Base-by-base conservation (phyloP, 2,113 vertebrate genomes). In the Rana temporaria region DNA sequence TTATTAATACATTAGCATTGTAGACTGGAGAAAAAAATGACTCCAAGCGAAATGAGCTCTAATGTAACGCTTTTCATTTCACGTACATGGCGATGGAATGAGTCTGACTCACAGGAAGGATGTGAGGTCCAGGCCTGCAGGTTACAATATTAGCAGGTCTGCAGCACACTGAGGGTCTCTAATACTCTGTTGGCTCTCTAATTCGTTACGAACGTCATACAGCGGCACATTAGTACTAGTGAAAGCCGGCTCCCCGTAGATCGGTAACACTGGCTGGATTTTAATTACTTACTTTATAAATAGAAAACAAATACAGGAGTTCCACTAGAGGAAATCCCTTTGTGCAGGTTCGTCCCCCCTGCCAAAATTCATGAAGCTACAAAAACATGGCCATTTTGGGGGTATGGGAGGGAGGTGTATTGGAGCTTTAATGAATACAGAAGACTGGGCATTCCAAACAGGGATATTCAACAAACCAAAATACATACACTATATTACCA, bases 81-180 rank as follows among this genome's bases (percentile, higher is more conserved):
- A 70, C 18, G 12, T 62, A 55, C 22, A 64, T 42, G 53, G 18
- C 19, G 3, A 38, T 9, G 57, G 42, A 26, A 55, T 66, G 30
- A 62, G 67, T 62, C 48, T 56, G 60, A 74, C 70, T 73, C 69
- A 73, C 19, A 67, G 80, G 80, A 82, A 82, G 80, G 70, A 67
- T 66, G 30, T 66, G 60, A 82, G 32, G n/a, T 42, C 38, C 59
- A 65, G 60, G 30, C 60, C 80, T 57, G 18, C 22, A 66, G 69
- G 32, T 82, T 66, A 19, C 14, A 65, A 56, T 73, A 67, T 59
- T 18, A 72, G 53, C 64, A 57, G 19, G 57, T 57, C 52, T 57
- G 57, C 26, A 53, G 34, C 67, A 30, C 20, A 30, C 22, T 63
- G 55, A 73, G 55, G 16, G 60, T 81, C 55, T 55, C 24, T 82